These are phyloP conservation scores for Drosophila rellima DNA, from an alignment of 2,888 invertebrate species.

Conservation along the genomic window DNA sequence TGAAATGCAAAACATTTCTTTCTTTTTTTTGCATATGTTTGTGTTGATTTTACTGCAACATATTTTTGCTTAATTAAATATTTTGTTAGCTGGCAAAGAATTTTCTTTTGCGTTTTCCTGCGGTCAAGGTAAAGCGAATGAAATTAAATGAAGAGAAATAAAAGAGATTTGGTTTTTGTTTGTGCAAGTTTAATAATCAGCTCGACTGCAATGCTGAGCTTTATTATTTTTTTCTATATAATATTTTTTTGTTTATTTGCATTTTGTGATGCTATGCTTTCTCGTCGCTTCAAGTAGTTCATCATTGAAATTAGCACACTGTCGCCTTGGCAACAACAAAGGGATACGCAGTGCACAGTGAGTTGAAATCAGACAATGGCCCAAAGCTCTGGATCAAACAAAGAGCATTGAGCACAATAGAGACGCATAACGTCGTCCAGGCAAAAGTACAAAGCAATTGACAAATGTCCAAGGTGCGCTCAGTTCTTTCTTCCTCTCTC, in stretches of 20 bases:
- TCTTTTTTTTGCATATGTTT: conserved; percentile 22
- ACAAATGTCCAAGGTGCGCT: conserved; percentile 59
- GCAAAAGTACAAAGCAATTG: conserved; percentile 52
- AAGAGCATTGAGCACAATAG: conserved; percentile 55
- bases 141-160: conserved; percentile 1
- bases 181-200: conserved; percentile 52
- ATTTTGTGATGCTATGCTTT: background rate
- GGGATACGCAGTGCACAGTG: conserved; percentile 47
- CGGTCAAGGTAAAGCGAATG: conserved; percentile 19
- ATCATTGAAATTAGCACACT: conserved; percentile 73
- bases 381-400: conserved; percentile 34
- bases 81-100: conserved; percentile 57
- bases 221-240: conserved; percentile 18
- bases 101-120: conserved; percentile 27
- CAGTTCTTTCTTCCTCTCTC: background rate
- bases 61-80: conserved; percentile 79
- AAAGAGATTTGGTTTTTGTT: conserved; percentile 21
- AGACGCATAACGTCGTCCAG: conserved; percentile 19
- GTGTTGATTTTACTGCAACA: conserved; percentile 60
- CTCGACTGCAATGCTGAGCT: conserved; percentile 33
- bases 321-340: conserved; percentile 58
- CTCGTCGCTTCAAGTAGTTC: conserved; percentile 50
- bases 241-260: too few relatives aligned
- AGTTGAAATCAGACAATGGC: conserved; percentile 58
- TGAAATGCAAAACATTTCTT: conserved; percentile 30